Conservation (phyloP, 2,113 vertebrate genomes). For the Columba livia region DNA sequence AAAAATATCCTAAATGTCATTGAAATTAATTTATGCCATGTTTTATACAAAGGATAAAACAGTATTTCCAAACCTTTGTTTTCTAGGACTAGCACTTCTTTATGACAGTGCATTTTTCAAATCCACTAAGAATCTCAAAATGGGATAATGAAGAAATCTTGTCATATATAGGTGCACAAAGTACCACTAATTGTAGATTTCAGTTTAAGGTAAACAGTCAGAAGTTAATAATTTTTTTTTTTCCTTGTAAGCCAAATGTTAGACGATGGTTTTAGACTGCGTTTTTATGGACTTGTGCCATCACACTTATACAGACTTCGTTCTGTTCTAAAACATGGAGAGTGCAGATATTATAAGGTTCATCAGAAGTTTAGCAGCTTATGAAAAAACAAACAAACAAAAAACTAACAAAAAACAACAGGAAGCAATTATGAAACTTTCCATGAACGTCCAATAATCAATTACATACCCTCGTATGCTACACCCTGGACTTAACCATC, state of each 20-base stretch:
- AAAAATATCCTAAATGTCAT: slow-evolving; percentile 20
- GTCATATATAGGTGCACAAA: neutral
- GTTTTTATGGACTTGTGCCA: neutral
- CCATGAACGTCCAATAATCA: neutral
- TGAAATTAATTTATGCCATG: neutral
- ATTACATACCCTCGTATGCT: neutral
- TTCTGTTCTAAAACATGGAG: neutral
- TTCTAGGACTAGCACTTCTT: neutral
- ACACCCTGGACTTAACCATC: neutral
- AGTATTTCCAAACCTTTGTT: neutral
- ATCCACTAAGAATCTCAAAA: neutral
- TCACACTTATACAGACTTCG: neutral
- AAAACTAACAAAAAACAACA: neutral
- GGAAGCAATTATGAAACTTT: neutral
- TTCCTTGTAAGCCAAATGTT: neutral
- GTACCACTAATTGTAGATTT: neutral
- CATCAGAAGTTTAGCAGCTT: neutral
- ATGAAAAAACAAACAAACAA: neutral
- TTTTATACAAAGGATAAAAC: neutral
- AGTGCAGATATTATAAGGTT: neutral
- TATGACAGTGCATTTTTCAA: neutral
- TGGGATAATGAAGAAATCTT: neutral
- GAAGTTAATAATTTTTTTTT: neutral
- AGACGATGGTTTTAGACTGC: neutral
- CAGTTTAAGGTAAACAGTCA: neutral